Conservation (phyloP, 2,888 invertebrate species). For the Cryptus viduatorius region DNA sequence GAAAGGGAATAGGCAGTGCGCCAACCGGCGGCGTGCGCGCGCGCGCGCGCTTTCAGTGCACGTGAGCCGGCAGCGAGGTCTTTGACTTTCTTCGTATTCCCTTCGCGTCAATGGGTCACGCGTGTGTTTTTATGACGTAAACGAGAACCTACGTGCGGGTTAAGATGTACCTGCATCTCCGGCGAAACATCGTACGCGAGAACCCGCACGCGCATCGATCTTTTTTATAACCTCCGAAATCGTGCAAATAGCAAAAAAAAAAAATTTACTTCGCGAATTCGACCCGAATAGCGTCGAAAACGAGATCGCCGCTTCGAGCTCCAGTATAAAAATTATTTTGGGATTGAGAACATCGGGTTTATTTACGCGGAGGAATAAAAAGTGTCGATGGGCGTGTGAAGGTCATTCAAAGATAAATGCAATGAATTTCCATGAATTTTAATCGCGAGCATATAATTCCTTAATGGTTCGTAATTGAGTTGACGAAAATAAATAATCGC, state of each 20-base stretch:
- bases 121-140: conserved; percentile 2
- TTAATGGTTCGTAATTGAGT: not conserved
- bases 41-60: conserved; percentile 1
- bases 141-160: not conserved
- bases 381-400: conserved; percentile 5
- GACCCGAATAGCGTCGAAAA: not conserved
- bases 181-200: not conserved
- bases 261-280: not conserved
- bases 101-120: conserved; percentile 14
- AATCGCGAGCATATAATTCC: not conserved
- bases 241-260: not conserved
- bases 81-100: conserved; percentile 42
- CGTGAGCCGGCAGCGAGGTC: conserved; percentile 38
- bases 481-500: not conserved
- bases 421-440: not conserved
- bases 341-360: not conserved
- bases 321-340: conserved; percentile 5
- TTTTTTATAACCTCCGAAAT: not conserved
- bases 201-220: not conserved
- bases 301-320: not conserved
- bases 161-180: not conserved
- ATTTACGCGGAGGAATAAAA: not conserved
- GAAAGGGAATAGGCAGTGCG: conserved; percentile 12
- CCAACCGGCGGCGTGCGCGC: conserved; percentile 22
- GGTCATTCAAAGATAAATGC: not conserved